Evolutionary conservation across 2,888 invertebrate species (phyloP).

Genomic region (Ennomos fuscantarius): DNA sequence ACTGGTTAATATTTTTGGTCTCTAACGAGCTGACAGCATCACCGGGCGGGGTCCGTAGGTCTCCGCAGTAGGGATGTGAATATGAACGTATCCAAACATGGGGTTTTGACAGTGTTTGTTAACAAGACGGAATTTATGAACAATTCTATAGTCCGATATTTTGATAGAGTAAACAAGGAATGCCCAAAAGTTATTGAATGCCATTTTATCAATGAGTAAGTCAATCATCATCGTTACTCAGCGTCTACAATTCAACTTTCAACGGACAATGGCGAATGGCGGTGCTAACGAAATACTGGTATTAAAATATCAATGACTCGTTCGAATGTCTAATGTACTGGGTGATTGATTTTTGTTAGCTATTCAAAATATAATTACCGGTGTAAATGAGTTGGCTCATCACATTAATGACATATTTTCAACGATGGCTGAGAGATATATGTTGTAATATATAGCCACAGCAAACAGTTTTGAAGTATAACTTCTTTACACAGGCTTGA

Average conservation of each 20-base stretch:
- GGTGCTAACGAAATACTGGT: slow-evolving; percentile 25
- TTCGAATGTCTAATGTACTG: slow-evolving; percentile 25
- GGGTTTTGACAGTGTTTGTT: slow-evolving; percentile 8
- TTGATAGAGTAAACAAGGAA: slow-evolving; percentile 15
- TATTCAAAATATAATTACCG: slow-evolving; percentile 26
- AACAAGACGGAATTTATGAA: slow-evolving; percentile 10
- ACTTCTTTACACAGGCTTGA: too few relatives aligned
- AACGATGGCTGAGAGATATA: too few relatives aligned
- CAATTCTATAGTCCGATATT: slow-evolving; percentile 23
- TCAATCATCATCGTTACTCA: slow-evolving; percentile 76
- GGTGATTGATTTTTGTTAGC: slow-evolving; percentile 23
- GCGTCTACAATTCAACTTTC: slow-evolving; percentile 55
- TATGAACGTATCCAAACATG: slow-evolving; percentile 6
- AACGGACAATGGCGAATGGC: slow-evolving; percentile 59
- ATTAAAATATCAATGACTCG: slow-evolving; percentile 36
- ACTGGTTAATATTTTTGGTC: too few relatives aligned
- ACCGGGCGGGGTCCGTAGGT: too few relatives aligned
- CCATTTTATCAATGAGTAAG: slow-evolving; percentile 70
- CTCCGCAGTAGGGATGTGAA: too few relatives aligned
- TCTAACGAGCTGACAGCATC: too few relatives aligned
- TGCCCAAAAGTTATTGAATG: slow-evolving; percentile 58
- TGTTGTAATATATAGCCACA: too few relatives aligned
- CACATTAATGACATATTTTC: too few relatives aligned
- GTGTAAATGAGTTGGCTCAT: slow-evolving; percentile 11
- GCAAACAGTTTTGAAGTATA: too few relatives aligned